Evolutionary conservation across 2,797 vertebrate species (phyloP).

Genomic region (Chelidonichthys spinosus): DNA sequence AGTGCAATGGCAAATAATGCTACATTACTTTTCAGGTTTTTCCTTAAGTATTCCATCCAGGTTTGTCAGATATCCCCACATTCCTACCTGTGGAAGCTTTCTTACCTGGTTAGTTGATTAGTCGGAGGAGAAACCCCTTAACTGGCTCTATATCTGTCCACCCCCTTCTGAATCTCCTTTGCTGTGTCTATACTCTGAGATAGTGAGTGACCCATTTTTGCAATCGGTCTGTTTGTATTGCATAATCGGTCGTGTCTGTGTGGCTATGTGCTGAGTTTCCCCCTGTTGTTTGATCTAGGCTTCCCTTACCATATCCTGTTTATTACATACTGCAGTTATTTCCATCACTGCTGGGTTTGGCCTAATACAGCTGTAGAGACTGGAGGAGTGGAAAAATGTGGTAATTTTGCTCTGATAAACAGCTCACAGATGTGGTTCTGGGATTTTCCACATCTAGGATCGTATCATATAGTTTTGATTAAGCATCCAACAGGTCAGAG

Average conservation of each 20-base stretch:
- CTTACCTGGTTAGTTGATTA: background rate
- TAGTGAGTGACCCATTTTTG: conserved; percentile 63
- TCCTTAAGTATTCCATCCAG: background rate
- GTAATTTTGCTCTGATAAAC: conserved; percentile 25
- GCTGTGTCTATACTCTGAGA: conserved; percentile 14
- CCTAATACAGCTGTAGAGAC: conserved; percentile 3
- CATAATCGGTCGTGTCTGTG: conserved; percentile 28
- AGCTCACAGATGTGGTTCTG: conserved; percentile 24
- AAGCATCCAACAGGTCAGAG: conserved; percentile 17
- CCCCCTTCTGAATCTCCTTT: conserved; percentile 9
- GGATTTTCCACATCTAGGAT: background rate
- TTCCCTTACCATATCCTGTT: conserved; percentile 43
- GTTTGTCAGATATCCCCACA: conserved; percentile 1
- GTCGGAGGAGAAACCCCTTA: background rate
- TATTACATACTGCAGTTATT: conserved; percentile 13
- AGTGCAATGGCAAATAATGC: background rate
- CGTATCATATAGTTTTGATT: conserved; percentile 12
- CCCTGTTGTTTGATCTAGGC: conserved; percentile 34
- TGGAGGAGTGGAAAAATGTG: conserved; percentile 6
- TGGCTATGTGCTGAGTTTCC: conserved; percentile 17
- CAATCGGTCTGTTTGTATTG: conserved; percentile 36
- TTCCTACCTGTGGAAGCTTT: background rate
- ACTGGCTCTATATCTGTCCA: background rate
- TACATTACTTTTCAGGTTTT: background rate
- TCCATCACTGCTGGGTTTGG: conserved; percentile 2